Conservation (phyloP, 2,888 invertebrate species). For the Trissolcus brochymenae region DNA sequence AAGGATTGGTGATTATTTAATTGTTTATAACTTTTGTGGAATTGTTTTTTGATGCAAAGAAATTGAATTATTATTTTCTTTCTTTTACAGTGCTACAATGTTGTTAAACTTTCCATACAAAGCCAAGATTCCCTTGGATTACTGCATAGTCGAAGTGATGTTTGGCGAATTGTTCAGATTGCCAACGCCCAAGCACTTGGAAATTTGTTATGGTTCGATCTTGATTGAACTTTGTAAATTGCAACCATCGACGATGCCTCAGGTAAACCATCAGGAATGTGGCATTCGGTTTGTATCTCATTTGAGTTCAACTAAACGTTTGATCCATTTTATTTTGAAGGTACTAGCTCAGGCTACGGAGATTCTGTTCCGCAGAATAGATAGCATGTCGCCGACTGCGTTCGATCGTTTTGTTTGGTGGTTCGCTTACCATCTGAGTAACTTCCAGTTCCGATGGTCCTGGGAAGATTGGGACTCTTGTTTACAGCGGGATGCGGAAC, state of each 20-base stretch:
- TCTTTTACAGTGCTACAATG: slow-evolving; percentile 84
- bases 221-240: slow-evolving; percentile 97
- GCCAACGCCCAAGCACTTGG: slow-evolving; percentile 91
- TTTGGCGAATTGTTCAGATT: slow-evolving; percentile 96
- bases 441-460: slow-evolving; percentile 99
- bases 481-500: slow-evolving; percentile 88
- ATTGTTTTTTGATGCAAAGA: neutral
- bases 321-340: slow-evolving; percentile 61
- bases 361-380: slow-evolving; percentile 95
- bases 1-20: slow-evolving; percentile 87
- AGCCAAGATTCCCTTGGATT: slow-evolving; percentile 96
- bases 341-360: slow-evolving; percentile 98
- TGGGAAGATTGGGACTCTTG: slow-evolving; percentile 98
- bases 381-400: slow-evolving; percentile 97
- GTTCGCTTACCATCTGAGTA: slow-evolving; percentile 99
- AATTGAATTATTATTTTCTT: neutral
- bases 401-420: slow-evolving; percentile 97
- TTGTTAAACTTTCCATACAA: slow-evolving; percentile 94
- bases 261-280: slow-evolving; percentile 76
- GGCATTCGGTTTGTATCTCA: neutral
- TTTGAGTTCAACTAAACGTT: slow-evolving; percentile 6
- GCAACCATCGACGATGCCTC: slow-evolving; percentile 97
- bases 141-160: slow-evolving; percentile 98
- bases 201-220: slow-evolving; percentile 95
- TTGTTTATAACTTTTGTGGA: neutral